Evolutionary conservation across 2,113 vertebrate genomes (phyloP), one percentile per base, ranked within the genome.

Genomic region (Morone saxatilis): DNA sequence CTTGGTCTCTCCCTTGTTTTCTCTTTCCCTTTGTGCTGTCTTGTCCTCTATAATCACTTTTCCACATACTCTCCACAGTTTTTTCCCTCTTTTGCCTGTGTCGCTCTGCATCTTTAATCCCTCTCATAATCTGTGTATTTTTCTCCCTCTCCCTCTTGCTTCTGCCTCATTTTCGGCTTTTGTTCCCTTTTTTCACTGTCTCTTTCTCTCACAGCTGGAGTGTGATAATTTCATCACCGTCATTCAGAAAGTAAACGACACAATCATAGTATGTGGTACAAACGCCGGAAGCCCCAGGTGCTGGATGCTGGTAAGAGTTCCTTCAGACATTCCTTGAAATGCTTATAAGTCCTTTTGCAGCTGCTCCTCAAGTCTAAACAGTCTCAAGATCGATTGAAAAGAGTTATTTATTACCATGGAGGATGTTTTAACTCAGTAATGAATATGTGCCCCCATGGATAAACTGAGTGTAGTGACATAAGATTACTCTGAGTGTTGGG

Each of bases 171-270:
- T 72, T 81, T 76, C 22, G 72, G 14, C 63, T 36, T 85, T 80
- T 13, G 54, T 84, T 53, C 22, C 40, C 12, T 22, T 5, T 2
- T 7, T 20, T 76, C 20, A 0, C 56, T 47, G 45, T 80, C 76
- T 91, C 67, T 76, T 83, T 76, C 56, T 70, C 48, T 25, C 51
- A 22, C 90, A 95, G 96, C 78, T 92, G 53, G 91, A 96, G 85
- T 97, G 96, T 66, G 93, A 96, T 84, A 97, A 96, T 78, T 96
- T 95, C 89, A 96, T 97, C 91, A 96, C 94, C 7, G 94, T 96
- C 82, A 95, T 97, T 76, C 92, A 96, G 89, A 95, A 94, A 88
- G 88, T 96, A 22, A 95, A 95, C 11, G 87, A 94, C 83, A 95
- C 92, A 14, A 90, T 95, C 67, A 80, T 96, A 17, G 90, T 94